Evolutionary conservation across 1,140 invertebrate species (phyloP), one percentile per base, ranked within the genome.

Genomic region (Asbolus verrucosus): DNA sequence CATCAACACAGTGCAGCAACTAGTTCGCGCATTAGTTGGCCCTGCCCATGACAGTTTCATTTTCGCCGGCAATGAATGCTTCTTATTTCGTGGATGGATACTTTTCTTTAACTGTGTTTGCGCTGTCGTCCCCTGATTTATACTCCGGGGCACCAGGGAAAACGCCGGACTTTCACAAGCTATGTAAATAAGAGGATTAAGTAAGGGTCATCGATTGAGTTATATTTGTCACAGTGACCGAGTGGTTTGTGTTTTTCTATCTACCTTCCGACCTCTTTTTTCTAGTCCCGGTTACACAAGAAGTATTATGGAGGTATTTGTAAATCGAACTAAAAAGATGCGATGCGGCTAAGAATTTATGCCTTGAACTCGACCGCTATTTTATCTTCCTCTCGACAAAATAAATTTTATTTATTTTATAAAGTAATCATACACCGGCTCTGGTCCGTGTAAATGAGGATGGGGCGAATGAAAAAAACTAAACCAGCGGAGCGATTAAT

Each of bases 141-240:
- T 54, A 11, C 21, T 31, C 24, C 5, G 21, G 27, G 21, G 46
- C 14, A 27, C 21, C 11, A 27, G 46, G 46, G 46, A 54, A 24
- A 54, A 54, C 19, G 46, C 14, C 27, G 46, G 46, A 36, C 33
- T 36, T 36, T 36, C 33, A 36, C 33, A 36, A 36, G 33, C 46
- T 54, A 54, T 54, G 46, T 54, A 54, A 54, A 54, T 54, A 54
- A 54, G 21, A 54, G 46, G 46, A 54, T 54, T 54, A 54, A 54
- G 46, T 54, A 54, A 54, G 46, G 46, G 46, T 54, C 46, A 54
- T 54, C 46, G 46, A 54, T 54, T 54, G 46, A 54, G 46, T 54
- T 54, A 54, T 54, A 54, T 54, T 54, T 54, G 46, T 54, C 46
- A 54, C 46, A 54, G 46, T 54, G 46, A 54, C 46, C 46, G 46